phyloP scores from a whole-genome alignment of 2,113 vertebrate genomes.

The Abramis brama region DNA sequence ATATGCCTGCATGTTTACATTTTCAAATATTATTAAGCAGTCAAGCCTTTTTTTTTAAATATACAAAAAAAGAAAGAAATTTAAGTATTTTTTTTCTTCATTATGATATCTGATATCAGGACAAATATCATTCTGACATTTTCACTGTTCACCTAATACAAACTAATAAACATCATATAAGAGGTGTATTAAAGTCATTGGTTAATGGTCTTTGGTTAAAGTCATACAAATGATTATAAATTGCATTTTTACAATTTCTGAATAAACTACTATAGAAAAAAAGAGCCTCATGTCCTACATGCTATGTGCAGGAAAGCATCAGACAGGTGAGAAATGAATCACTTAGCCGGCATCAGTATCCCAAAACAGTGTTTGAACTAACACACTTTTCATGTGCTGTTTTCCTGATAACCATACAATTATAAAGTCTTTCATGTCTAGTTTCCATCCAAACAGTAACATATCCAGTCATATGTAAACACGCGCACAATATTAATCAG shows the following conservation, averaged over 20 bases:
- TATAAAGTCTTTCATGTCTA: conserved; percentile 10
- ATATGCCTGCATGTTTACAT: not conserved
- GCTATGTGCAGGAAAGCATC: not conserved
- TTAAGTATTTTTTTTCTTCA: not conserved
- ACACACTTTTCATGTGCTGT: conserved; percentile 32
- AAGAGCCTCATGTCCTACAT: not conserved
- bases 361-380: conserved; percentile 19
- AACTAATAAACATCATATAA: not conserved
- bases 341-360: not conserved
- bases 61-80: not conserved
- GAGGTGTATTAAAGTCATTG: not conserved
- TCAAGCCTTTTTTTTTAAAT: not conserved
- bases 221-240: not conserved
- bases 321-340: not conserved
- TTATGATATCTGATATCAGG: not conserved
- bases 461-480: not conserved
- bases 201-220: no score
- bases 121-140: not conserved
- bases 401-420: conserved; percentile 42
- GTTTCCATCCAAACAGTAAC: conserved; percentile 29
- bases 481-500: conserved; percentile 18
- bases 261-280: not conserved
- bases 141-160: not conserved
- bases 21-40: not conserved
- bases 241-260: not conserved